Base-by-base conservation (phyloP, 2,888 invertebrate species). In the Galerucella calmariensis region DNA sequence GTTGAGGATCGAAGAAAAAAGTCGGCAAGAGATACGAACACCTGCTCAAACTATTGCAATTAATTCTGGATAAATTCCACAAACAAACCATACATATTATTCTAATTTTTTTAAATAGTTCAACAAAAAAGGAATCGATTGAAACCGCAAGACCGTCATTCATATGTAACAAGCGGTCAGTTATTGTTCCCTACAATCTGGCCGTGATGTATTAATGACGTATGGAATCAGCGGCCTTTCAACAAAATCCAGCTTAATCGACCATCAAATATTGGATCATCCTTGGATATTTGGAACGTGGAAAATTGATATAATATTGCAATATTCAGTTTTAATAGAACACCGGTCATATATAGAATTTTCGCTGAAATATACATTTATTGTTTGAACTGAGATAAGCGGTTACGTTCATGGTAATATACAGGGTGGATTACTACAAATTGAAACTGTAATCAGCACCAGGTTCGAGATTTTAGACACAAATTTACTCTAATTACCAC, bases 191-290 rank as follows among this genome's bases (percentile, higher is more conserved):
- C 16, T 11, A 41, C 35, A 69, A 16, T 20, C 53, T 16, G 61
- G 35, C n/a, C 35, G 51, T 63, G 70, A 63, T 63, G 44, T 70
- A 70, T 53, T 48, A 20, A 11, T 70, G 63, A 70, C 59, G 63
- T 63, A 63, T 70, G 16, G 35, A 27, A 61, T 61, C 61, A 69
- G 46, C 70, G 63, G 70, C 63, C 53, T 63, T 70, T 53, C 70
- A 63, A 70, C 70, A 70, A 63, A 63, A 70, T 35, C 53, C 14
- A 35, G 53, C n/a, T 63, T 59, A 70, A 63, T 70, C 63, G 70
- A 63, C 70, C 70, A 63, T 70, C 63, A 70, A 70, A 70, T 35
- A 51, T 27, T 48, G 70, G 70, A 70, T 63, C 70, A 70, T 70
- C 53, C 62, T 70, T 70, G 56, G 63, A 70, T 53, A 62, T 62